A percentile compares a stretch with the other conserved stretches of the same genome.
These are phyloP conservation scores for Rhinopomastus cyanomelas DNA, from an alignment of 2,113 vertebrate species.

Conservation along the genomic window DNA sequence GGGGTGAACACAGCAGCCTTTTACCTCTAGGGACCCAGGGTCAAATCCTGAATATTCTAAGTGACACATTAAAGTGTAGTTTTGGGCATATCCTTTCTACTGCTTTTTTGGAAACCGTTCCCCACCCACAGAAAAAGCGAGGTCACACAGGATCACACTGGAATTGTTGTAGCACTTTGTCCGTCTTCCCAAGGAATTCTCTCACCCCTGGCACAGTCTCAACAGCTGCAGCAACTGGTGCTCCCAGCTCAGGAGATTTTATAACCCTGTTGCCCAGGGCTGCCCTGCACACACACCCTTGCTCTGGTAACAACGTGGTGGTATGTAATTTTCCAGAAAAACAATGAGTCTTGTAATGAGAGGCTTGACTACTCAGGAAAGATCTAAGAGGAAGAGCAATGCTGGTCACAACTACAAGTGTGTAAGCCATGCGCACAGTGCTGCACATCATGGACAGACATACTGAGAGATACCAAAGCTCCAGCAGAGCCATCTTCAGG, in stretches of 20 bases:
- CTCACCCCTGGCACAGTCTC: background rate
- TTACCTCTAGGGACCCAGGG: background rate
- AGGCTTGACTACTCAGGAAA: background rate
- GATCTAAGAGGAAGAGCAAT: background rate
- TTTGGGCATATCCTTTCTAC: background rate
- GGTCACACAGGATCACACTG: rapidly evolving
- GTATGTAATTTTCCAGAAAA: background rate
- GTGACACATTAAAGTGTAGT: background rate
- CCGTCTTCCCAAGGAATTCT: background rate
- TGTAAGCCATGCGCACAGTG: background rate
- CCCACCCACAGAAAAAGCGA: background rate
- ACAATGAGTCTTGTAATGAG: background rate
- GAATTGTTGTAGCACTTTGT: background rate
- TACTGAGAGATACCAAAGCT: background rate
- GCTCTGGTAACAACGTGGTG: background rate
- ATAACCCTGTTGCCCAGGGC: background rate
- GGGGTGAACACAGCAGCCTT: constrained; percentile 22
- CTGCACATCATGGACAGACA: background rate
- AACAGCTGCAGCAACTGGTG: background rate
- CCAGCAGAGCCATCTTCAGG: background rate
- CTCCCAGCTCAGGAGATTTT: background rate
- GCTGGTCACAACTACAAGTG: background rate
- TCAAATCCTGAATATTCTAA: background rate
- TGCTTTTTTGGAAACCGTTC: background rate
- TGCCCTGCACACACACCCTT: background rate